Evolutionary conservation across 1,140 invertebrate genomes (phyloP).

Genomic region (Hestina assimilis): DNA sequence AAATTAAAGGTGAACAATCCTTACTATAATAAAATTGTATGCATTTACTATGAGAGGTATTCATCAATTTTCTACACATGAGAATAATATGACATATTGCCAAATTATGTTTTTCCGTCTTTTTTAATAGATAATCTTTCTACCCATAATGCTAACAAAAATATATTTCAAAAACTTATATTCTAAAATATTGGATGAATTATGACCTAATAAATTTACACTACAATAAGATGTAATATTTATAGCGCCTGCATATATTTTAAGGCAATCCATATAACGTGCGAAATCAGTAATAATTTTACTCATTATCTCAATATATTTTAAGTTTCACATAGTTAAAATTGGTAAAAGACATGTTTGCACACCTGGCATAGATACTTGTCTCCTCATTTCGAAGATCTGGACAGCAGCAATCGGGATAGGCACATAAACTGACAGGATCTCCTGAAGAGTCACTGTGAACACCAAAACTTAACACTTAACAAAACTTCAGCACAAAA

Average conservation of each 20-base stretch:
- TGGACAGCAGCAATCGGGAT: constrained; percentile 29
- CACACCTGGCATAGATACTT: constrained; percentile 45
- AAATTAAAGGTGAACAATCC: too few species aligned
- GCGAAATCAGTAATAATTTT: neutral
- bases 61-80: too few species aligned
- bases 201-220: too few species aligned
- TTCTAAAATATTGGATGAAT: too few species aligned
- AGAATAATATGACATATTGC: too few species aligned
- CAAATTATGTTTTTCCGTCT: too few species aligned
- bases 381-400: constrained; percentile 53
- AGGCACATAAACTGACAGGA: constrained; percentile 49
- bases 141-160: too few species aligned
- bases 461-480: constrained; percentile 43
- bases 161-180: too few species aligned
- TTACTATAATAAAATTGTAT: too few species aligned
- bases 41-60: too few species aligned
- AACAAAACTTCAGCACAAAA: constrained; percentile 31
- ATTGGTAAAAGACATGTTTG: neutral
- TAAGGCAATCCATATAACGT: neutral
- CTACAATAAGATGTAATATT: too few species aligned
- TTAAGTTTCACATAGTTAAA: neutral
- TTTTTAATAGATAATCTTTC: too few species aligned
- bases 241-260: neutral
- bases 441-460: constrained; percentile 49
- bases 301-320: neutral